phyloP scores from a whole-genome alignment of 2,113 vertebrate species.

The Nibea albiflora region DNA sequence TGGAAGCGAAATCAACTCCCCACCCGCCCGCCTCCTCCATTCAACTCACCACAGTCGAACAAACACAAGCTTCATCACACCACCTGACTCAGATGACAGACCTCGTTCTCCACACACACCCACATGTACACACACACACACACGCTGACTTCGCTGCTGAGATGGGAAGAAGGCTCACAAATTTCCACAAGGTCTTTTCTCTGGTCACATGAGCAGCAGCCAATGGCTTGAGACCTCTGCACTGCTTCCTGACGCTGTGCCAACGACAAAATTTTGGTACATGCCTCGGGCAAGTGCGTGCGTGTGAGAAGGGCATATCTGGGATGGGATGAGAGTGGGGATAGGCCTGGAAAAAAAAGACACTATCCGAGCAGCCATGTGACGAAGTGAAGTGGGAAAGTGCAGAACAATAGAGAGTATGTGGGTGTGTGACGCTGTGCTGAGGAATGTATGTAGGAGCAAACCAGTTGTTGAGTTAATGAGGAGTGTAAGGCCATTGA shows the following conservation, averaged over 20 bases:
- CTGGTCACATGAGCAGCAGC: slow-evolving; percentile 65
- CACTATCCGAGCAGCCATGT: slow-evolving; percentile 17
- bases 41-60: slow-evolving; percentile 30
- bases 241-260: slow-evolving; percentile 56
- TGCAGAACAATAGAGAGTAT: slow-evolving; percentile 68
- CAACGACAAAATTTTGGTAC: slow-evolving; percentile 61
- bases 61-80: slow-evolving; percentile 57
- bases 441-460: slow-evolving; percentile 67
- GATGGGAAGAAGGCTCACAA: slow-evolving; percentile 50
- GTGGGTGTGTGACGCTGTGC: slow-evolving; percentile 59
- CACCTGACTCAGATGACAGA: slow-evolving; percentile 58
- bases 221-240: slow-evolving; percentile 46
- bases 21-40: slow-evolving; percentile 55
- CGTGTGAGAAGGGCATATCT: slow-evolving; percentile 21
- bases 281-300: slow-evolving; percentile 27
- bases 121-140: neutral
- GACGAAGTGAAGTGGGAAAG: slow-evolving; percentile 46
- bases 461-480: slow-evolving; percentile 50
- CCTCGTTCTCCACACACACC: neutral
- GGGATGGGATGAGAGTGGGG: slow-evolving; percentile 43
- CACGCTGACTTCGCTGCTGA: slow-evolving; percentile 36
- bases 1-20: slow-evolving; percentile 59
- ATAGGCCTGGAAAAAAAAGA: slow-evolving; percentile 41
- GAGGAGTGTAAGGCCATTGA: slow-evolving; percentile 35
- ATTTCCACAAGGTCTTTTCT: slow-evolving; percentile 56